Evolutionary conservation across 2,113 vertebrate genomes (phyloP).

Genomic region (Sapajus apella): DNA sequence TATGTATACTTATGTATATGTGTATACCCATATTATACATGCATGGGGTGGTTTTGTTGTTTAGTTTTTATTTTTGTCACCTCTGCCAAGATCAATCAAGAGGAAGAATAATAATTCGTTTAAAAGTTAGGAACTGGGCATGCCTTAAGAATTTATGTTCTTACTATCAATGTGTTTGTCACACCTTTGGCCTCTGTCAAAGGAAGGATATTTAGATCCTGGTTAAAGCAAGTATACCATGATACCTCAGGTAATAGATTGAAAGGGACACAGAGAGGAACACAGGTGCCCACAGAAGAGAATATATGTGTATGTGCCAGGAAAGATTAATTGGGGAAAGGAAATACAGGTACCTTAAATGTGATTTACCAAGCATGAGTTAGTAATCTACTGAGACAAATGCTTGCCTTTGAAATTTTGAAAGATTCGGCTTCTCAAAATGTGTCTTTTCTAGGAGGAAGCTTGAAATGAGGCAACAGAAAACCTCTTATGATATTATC

Average conservation of each 20-base stretch:
- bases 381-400: not conserved
- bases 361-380: not conserved
- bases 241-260: not conserved
- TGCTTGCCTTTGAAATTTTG: not conserved
- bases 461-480: not conserved
- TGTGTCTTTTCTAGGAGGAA: not conserved
- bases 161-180: not conserved
- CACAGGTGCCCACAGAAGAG: not conserved
- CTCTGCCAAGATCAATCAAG: slow-evolving; percentile 6
- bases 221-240: not conserved
- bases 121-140: not conserved
- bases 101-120: slow-evolving; percentile 1
- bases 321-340: not conserved
- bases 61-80: not conserved
- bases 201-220: not conserved
- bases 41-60: not conserved
- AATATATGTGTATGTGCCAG: not conserved
- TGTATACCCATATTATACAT: not conserved
- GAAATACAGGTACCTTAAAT: not conserved
- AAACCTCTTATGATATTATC: not conserved
- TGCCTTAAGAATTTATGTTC: not conserved
- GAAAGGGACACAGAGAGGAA: not conserved
- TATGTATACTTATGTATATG: not conserved
- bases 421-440: not conserved
- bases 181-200: not conserved